phyloP scores from a whole-genome alignment of 2,888 invertebrate genomes.

The Aphodius sticticus region DNA sequence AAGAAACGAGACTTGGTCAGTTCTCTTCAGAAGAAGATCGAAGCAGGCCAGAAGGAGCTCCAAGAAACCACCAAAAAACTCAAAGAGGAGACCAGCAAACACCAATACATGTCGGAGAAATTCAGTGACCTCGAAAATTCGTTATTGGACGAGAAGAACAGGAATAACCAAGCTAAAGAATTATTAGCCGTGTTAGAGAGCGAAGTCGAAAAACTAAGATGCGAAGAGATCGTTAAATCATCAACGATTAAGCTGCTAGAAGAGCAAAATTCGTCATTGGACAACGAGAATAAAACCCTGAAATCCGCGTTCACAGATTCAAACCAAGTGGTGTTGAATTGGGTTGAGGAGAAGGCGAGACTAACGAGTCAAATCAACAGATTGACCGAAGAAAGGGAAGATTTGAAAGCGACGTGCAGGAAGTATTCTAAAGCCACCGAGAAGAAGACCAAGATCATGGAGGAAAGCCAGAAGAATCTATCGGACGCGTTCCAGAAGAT shows the following conservation, averaged over 20 bases:
- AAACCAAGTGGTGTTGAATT: neutral
- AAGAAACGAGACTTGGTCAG: neutral
- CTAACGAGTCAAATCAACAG: neutral
- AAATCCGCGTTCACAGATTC: neutral
- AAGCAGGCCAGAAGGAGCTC: conserved; percentile 5
- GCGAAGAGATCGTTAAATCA: neutral
- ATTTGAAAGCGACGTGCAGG: neutral
- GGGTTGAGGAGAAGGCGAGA: neutral
- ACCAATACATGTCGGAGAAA: conserved; percentile 19
- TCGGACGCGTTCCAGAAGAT: conserved; percentile 10
- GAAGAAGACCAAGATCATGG: conserved; percentile 14
- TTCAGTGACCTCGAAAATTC: conserved; percentile 23
- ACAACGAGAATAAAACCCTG: conserved; percentile 10
- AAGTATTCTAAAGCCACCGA: neutral
- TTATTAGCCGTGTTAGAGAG: neutral
- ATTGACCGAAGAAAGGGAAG: conserved; percentile 9
- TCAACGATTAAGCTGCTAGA: neutral
- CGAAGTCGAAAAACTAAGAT: neutral
- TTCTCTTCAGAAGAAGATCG: neutral
- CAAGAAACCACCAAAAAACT: conserved; percentile 24
- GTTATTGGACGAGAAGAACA: conserved; percentile 27
- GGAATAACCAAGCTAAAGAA: neutral
- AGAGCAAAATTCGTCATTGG: neutral
- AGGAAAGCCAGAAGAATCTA: neutral
- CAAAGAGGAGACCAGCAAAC: conserved; percentile 24